phyloP scores from a whole-genome alignment of 1,140 invertebrate species.

The Trachelipus rathkii region DNA sequence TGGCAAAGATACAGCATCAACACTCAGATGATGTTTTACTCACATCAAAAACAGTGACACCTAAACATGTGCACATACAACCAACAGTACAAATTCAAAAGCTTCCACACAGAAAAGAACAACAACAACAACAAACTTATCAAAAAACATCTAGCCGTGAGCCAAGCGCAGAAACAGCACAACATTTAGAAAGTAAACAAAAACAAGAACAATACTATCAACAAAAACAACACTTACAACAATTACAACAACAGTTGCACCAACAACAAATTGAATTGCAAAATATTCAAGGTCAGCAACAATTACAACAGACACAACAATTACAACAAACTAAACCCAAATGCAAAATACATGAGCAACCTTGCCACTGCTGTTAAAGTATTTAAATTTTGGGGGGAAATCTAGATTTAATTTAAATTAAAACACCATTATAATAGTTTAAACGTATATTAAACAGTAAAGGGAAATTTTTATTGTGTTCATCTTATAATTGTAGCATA shows the following conservation, averaged over 20 bases:
- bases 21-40: not conserved
- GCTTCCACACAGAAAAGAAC: not conserved
- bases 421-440: not conserved
- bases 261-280: slow-evolving; percentile 29
- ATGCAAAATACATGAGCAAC: slow-evolving; percentile 44
- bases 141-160: not conserved
- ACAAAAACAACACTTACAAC: slow-evolving; percentile 36
- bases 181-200: slow-evolving; percentile 17
- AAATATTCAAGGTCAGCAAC: slow-evolving; percentile 21
- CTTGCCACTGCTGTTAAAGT: slow-evolving; percentile 46
- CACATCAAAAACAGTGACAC: not conserved
- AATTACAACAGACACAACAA: slow-evolving; percentile 38
- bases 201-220: slow-evolving; percentile 30
- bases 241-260: slow-evolving; percentile 31
- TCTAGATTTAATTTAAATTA: not conserved
- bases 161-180: not conserved
- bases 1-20: slow-evolving; percentile 30
- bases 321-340: slow-evolving; percentile 43
- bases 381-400: not conserved
- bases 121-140: not conserved
- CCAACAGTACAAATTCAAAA: slow-evolving; percentile 4
- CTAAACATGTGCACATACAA: not conserved
- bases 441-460: not conserved
- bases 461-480: not conserved
- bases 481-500: not conserved